Evolutionary conservation across 2,113 vertebrate genomes (phyloP).

Genomic region (Pica pica): DNA sequence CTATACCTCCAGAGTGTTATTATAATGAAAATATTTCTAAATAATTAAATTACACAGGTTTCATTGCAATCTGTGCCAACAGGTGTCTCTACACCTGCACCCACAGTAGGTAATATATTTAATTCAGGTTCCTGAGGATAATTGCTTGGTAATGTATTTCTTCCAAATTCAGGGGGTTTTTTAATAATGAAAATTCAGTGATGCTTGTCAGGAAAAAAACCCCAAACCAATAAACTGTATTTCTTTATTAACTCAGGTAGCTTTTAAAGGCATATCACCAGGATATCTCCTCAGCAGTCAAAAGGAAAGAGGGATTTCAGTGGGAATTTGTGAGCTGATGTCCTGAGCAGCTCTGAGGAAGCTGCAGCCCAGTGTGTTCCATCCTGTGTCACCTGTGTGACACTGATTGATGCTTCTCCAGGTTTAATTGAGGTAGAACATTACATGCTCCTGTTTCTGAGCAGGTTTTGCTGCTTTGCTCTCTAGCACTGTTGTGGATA

Average conservation of each 20-base stretch:
- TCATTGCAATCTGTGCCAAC: background rate
- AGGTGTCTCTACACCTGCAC: background rate
- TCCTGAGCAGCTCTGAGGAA: background rate
- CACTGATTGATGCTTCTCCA: background rate
- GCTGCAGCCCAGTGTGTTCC: background rate
- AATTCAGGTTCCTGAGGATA: background rate
- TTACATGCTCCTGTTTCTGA: background rate
- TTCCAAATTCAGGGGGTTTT: background rate
- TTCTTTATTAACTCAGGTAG: background rate
- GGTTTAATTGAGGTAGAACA: background rate
- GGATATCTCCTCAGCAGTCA: background rate
- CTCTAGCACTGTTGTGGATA: background rate
- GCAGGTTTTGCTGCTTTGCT: background rate
- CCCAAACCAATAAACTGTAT: background rate
- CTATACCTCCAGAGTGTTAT: background rate
- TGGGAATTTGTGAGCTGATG: background rate
- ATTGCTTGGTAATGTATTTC: background rate
- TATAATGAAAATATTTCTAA: background rate
- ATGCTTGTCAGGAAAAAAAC: accelerated
- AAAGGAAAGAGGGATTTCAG: background rate
- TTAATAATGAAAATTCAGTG: background rate
- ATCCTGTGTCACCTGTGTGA: background rate
- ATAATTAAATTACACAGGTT: background rate
- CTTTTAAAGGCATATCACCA: background rate
- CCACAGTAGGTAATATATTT: background rate